Base-by-base conservation (phyloP, 2,888 invertebrate species). In the Meiosimyza decipiens region DNA sequence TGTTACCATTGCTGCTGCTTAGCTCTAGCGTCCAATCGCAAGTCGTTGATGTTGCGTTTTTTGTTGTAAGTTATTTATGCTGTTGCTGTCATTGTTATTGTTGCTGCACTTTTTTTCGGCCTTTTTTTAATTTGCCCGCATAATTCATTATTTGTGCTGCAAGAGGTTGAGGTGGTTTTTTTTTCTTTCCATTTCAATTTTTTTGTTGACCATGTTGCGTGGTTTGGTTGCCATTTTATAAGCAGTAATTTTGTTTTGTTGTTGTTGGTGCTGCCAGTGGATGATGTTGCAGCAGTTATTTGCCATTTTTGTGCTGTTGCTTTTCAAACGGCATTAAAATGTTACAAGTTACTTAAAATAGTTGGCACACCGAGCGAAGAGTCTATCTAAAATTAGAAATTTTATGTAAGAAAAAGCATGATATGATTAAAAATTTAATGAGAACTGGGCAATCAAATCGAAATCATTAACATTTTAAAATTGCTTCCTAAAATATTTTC, bases 1-100 rank as follows among this genome's bases (percentile, higher is more conserved):
- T n/a, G 18, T n/a, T n/a, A 47, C 12, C n/a, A n/a, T 40, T n/a
- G 28, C 9, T 54, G n/a, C 15, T 52, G n/a, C 65, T 74, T n/a
- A 33, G 76, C 79, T 77, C 80, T 79, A 9, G 40, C 40, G 40
- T 79, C 83, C 84, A 84, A 83, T 84, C 81, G 82, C 79, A 79
- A 79, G 80, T 77, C 80, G 78, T 73, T 77, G 79, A 72, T 50
- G 62, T 71, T 55, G 69, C 57, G 55, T 66, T 63, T 67, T 64
- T 55, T 66, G 64, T 60, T 72, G 68, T 6, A 16, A 28, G 52
- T 18, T 11, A 62, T 52, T 60, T 59, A 62, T 47, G 33, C 15
- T 71, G n/a, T 15, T 59, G 55, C 13, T 40, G 22, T 16, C 16
- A 6, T 63, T 47, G 15, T 66, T n/a, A n/a, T n/a, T 49, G 49